phyloP scores from a whole-genome alignment of 2,113 vertebrate species.

The Entosphenus tridentatus region DNA sequence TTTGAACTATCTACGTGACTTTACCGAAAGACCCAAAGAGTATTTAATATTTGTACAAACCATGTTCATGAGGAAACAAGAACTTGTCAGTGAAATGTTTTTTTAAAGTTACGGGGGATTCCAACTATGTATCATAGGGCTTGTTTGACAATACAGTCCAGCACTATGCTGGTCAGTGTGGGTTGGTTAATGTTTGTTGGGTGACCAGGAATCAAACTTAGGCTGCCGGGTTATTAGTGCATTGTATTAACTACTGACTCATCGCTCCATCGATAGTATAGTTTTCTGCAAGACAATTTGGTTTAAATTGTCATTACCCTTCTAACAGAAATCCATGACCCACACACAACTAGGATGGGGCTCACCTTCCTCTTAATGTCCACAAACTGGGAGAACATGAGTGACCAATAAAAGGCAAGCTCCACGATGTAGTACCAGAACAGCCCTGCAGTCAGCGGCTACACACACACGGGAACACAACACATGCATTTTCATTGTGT shows the following conservation, averaged over 20 bases:
- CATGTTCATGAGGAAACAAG: too few relatives aligned
- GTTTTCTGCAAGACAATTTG: background rate
- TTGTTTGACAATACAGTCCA: too few relatives aligned
- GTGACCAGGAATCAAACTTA: too few relatives aligned
- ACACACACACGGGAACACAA: conserved; percentile 13
- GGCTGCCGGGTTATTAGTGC: background rate
- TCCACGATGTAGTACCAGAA: conserved; percentile 91
- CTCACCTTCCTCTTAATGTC: conserved; percentile 98
- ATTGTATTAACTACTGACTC: background rate
- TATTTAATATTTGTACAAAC: too few relatives aligned
- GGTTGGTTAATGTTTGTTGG: too few relatives aligned
- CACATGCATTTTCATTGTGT: too few relatives aligned
- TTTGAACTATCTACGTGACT: too few relatives aligned
- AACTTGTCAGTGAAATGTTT: too few relatives aligned
- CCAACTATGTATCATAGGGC: too few relatives aligned
- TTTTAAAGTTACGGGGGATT: too few relatives aligned
- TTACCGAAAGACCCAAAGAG: too few relatives aligned
- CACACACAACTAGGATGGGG: background rate
- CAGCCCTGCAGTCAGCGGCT: conserved; percentile 73
- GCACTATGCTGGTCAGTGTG: too few relatives aligned
- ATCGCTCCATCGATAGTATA: background rate
- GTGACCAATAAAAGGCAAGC: conserved; percentile 83
- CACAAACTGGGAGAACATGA: conserved; percentile 88
- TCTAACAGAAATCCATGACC: background rate
- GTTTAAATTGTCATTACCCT: background rate